phyloP scores from a whole-genome alignment of 2,113 vertebrate genomes.

The Nanorana parkeri region DNA sequence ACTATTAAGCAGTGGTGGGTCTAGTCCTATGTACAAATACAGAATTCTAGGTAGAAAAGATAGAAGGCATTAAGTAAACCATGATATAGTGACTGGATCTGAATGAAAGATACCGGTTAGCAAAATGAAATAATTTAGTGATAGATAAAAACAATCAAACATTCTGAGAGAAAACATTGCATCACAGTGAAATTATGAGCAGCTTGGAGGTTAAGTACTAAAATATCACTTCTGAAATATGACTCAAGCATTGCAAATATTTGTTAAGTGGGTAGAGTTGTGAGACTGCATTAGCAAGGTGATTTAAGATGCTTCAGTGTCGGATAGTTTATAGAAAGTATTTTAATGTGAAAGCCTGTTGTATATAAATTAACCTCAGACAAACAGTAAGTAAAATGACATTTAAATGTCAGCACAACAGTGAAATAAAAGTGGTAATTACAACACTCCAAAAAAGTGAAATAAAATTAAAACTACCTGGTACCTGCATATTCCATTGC shows the following conservation, averaged over 20 bases:
- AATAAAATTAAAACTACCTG: neutral
- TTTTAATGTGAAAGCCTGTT: neutral
- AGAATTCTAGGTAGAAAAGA: too few species aligned
- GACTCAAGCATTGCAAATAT: conserved; percentile 65
- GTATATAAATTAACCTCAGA: neutral
- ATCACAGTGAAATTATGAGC: neutral
- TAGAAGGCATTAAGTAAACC: too few species aligned
- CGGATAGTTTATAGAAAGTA: neutral
- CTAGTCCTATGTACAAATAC: too few species aligned
- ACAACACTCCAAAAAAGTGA: neutral
- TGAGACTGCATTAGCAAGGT: conserved; percentile 7
- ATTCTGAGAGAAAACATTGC: too few species aligned
- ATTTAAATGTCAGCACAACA: neutral
- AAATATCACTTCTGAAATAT: conserved; percentile 39
- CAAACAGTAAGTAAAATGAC: neutral
- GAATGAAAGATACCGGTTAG: neutral
- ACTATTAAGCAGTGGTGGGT: too few species aligned
- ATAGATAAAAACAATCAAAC: too few species aligned
- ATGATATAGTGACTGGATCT: too few species aligned
- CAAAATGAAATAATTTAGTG: neutral
- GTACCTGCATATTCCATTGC: too few species aligned
- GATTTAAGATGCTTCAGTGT: neutral
- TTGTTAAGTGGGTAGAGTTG: conserved; percentile 65
- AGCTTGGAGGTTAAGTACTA: conserved; percentile 16
- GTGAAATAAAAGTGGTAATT: neutral